These are phyloP conservation scores for Pagetopsis macropterus DNA, from an alignment of 2,797 vertebrate species.

Conservation along the genomic window DNA sequence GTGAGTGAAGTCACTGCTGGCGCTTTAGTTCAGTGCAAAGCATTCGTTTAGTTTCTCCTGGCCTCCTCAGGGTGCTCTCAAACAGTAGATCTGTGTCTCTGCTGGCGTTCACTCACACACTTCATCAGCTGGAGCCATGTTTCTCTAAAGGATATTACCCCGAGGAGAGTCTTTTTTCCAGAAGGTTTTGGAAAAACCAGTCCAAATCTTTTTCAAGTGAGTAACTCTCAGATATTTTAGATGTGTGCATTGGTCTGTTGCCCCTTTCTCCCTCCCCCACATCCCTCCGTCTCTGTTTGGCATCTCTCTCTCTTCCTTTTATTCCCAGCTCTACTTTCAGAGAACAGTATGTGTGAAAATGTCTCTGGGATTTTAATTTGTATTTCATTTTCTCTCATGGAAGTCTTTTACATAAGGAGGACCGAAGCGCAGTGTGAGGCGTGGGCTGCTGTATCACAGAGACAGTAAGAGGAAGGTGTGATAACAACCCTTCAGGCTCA, in stretches of 20 bases:
- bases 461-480: conserved; percentile 64
- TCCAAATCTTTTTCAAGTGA: conserved; percentile 61
- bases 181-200: conserved; percentile 45
- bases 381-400: conserved; percentile 31
- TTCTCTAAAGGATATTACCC: conserved; percentile 42
- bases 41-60: conserved; percentile 22
- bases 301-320: conserved; percentile 44
- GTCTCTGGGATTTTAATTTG: conserved; percentile 34
- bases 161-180: conserved; percentile 35
- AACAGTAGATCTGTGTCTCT: conserved; percentile 38
- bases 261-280: conserved; percentile 11
- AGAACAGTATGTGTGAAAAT: conserved; percentile 62
- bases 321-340: conserved; percentile 56
- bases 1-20: conserved; percentile 12
- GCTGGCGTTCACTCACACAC: conserved; percentile 41
- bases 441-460: conserved; percentile 59
- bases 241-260: conserved; percentile 31
- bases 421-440: conserved; percentile 37
- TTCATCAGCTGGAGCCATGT: conserved; percentile 31
- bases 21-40: conserved; percentile 11
- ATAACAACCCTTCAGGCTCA: conserved; percentile 59
- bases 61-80: conserved; percentile 32
- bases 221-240: conserved; percentile 51
- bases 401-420: conserved; percentile 38
- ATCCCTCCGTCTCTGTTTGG: conserved; percentile 15